These are phyloP conservation scores for Hydrochoerus hydrochaeris DNA, from an alignment of 2,113 vertebrate genomes.

Conservation along the genomic window DNA sequence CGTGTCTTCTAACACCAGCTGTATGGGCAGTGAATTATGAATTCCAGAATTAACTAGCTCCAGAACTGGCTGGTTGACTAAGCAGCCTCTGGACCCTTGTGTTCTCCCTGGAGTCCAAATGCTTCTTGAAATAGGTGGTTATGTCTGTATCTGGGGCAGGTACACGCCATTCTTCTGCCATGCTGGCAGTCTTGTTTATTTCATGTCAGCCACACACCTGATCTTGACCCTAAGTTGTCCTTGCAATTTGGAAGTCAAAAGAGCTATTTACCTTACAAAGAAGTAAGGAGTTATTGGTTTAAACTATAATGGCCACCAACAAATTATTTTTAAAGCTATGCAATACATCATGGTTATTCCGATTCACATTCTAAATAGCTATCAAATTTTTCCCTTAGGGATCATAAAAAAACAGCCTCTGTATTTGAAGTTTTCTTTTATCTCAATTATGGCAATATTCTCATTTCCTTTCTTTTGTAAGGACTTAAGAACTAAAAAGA, in stretches of 20 bases:
- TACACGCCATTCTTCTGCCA: not conserved
- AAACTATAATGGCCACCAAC: slow-evolving; percentile 59
- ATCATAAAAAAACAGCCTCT: slow-evolving; percentile 67
- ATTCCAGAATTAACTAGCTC: slow-evolving; percentile 56
- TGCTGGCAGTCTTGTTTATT: slow-evolving; percentile 63
- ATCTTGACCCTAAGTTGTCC: slow-evolving; percentile 70
- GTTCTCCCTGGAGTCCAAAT: not conserved
- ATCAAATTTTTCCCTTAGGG: slow-evolving; percentile 65
- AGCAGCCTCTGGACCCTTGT: not conserved
- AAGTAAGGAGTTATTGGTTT: slow-evolving; percentile 55
- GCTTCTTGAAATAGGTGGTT: not conserved
- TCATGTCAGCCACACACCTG: slow-evolving; percentile 55
- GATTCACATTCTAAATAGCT: slow-evolving; percentile 67
- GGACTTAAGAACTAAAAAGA: not conserved
- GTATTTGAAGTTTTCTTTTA: slow-evolving; percentile 67
- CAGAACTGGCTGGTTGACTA: slow-evolving; percentile 22
- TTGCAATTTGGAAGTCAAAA: slow-evolving; percentile 65
- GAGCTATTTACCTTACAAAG: slow-evolving; percentile 72
- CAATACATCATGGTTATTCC: slow-evolving; percentile 57
- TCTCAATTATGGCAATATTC: slow-evolving; percentile 38
- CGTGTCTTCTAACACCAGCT: slow-evolving; percentile 50
- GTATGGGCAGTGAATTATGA: slow-evolving; percentile 73
- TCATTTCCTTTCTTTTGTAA: slow-evolving; percentile 41
- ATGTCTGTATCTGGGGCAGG: not conserved
- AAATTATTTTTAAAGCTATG: slow-evolving; percentile 79